A percentile compares a stretch with the other conserved stretches of the same genome.
Evolutionary conservation across 2,797 vertebrate genomes (phyloP).

Genomic region (Chaunax sp.): DNA sequence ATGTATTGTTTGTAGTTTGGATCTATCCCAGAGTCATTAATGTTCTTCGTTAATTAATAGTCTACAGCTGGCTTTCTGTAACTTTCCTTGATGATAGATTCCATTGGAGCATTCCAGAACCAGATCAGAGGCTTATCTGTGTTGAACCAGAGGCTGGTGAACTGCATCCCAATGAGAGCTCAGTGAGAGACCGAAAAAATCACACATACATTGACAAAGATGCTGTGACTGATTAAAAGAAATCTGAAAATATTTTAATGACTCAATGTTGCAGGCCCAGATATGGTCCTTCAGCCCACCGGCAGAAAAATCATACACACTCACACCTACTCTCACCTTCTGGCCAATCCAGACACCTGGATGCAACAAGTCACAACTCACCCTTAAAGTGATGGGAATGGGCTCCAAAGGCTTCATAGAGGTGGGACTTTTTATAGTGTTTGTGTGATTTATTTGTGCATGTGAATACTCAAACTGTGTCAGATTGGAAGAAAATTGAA

Average conservation of each 20-base stretch:
- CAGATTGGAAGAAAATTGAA: not conserved
- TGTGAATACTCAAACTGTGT: not conserved
- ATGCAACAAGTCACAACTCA: constrained; percentile 69
- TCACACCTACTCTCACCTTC: constrained; percentile 83
- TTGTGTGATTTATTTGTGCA: constrained; percentile 6
- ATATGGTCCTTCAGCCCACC: constrained; percentile 90
- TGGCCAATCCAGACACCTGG: constrained; percentile 78
- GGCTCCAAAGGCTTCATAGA: constrained; percentile 83
- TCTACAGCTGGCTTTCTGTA: constrained; percentile 32
- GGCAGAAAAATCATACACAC: constrained; percentile 82
- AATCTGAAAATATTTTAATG: too few relatives aligned
- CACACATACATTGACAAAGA: constrained; percentile 3
- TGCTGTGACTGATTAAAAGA: not conserved
- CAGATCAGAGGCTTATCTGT: constrained; percentile 78
- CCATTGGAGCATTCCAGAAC: constrained; percentile 86
- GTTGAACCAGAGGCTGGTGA: constrained; percentile 86
- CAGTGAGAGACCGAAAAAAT: constrained; percentile 78
- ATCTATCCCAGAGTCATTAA: constrained; percentile 11
- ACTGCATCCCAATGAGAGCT: constrained; percentile 89
- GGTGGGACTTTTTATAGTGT: constrained; percentile 67
- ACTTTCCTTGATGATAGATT: constrained; percentile 75
- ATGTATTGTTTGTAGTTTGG: constrained; percentile 8
- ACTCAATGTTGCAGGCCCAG: constrained; percentile 81
- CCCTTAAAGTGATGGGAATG: constrained; percentile 82
- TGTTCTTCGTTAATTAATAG: constrained; percentile 23